Percentiles rank a stretch among this genome's conserved stretches.
phyloP scores from a whole-genome alignment of 2,113 vertebrate genomes.

The Takifugu flavidus region DNA sequence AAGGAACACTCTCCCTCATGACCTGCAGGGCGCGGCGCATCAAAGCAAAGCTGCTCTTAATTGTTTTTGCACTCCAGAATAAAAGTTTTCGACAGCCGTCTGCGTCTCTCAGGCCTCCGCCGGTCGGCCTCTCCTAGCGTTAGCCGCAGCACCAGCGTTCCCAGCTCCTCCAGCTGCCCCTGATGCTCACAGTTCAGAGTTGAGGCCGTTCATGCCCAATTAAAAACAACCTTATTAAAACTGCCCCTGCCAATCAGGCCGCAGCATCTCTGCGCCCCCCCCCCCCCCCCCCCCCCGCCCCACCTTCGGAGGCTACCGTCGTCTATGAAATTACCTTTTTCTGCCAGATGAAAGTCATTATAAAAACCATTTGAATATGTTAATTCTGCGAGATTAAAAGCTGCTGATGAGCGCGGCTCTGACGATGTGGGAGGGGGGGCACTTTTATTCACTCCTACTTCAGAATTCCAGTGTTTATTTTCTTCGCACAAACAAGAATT shows the following conservation, averaged over 20 bases:
- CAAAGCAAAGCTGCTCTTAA: slow-evolving; percentile 66
- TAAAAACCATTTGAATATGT: slow-evolving; percentile 69
- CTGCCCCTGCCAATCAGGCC: slow-evolving; percentile 3
- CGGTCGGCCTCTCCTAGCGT: no score
- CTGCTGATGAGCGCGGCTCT: slow-evolving; percentile 60
- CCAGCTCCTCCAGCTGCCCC: neutral
- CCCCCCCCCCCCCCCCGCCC: slow-evolving; percentile 43
- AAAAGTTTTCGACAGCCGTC: slow-evolving; percentile 29
- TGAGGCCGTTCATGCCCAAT: slow-evolving; percentile 39
- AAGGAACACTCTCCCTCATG: slow-evolving; percentile 66
- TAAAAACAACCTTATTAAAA: slow-evolving; percentile 38
- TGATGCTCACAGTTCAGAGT: slow-evolving; percentile 51
- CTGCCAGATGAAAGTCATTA: slow-evolving; percentile 66
- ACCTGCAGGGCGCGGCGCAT: slow-evolving; percentile 71
- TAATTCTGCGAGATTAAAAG: slow-evolving; percentile 66
- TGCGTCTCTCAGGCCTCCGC: no score
- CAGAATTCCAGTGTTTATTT: no score
- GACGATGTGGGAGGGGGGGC: no score
- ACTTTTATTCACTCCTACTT: no score
- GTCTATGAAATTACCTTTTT: slow-evolving; percentile 62
- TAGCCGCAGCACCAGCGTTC: no score
- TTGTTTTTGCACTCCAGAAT: slow-evolving; percentile 63
- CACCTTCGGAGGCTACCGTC: slow-evolving; percentile 24
- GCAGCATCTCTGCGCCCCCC: slow-evolving; percentile 35
- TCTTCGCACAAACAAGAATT: no score